Conservation (phyloP, 2,113 vertebrate species). For the Parus major region DNA sequence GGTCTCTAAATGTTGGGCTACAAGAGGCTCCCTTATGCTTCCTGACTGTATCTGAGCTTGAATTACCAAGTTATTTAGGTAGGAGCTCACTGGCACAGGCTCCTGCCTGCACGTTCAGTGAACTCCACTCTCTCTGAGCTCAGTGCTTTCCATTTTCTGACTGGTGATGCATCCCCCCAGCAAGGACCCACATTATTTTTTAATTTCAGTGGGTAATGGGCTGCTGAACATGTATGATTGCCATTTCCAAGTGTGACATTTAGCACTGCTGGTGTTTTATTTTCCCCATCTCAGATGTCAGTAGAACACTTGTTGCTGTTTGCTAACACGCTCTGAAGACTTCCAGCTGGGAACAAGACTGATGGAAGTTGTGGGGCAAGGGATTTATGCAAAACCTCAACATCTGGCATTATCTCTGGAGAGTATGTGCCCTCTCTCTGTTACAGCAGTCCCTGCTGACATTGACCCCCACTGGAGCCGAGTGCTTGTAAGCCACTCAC, state of each 20-base stretch:
- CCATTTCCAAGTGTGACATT: background rate
- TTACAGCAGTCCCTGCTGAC: background rate
- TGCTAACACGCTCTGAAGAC: background rate
- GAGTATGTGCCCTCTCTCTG: background rate
- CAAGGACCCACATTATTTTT: background rate
- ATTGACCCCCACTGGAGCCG: fast-evolving
- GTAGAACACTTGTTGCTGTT: background rate
- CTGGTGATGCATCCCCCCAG: background rate
- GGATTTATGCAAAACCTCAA: background rate
- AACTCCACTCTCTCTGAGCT: background rate
- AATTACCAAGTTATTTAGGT: background rate
- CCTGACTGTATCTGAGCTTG: background rate
- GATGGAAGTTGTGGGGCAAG: background rate
- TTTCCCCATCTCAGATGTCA: background rate
- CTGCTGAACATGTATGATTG: background rate
- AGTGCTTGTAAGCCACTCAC: background rate
- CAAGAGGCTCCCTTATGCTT: background rate
- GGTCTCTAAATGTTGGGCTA: background rate
- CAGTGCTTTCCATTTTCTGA: background rate
- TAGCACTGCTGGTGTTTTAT: background rate
- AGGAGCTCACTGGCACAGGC: background rate
- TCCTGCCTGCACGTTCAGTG: fast-evolving
- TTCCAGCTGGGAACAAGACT: background rate
- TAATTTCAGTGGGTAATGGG: background rate
- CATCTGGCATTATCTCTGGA: background rate